Percentiles rank a stretch among this genome's conserved stretches.
These are phyloP conservation scores for Sebastes goodei DNA, from an alignment of 2,797 vertebrate species.

Conservation along the genomic window DNA sequence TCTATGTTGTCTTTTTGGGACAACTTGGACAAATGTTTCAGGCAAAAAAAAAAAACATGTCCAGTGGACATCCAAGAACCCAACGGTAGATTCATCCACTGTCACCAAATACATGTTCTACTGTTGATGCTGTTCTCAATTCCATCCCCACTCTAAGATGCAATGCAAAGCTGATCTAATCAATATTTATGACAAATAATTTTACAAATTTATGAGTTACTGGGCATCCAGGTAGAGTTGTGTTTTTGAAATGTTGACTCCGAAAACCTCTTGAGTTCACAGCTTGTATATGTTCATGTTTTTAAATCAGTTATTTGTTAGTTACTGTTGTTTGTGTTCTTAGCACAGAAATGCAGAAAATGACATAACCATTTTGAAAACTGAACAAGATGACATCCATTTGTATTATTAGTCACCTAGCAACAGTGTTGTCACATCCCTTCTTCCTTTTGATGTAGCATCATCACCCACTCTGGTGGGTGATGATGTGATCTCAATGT, in stretches of 20 bases:
- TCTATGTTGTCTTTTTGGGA: neutral
- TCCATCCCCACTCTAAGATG: neutral
- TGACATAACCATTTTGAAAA: too few species aligned
- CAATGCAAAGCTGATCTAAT: too few species aligned
- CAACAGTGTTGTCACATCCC: too few species aligned
- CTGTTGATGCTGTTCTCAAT: neutral
- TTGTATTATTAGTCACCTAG: neutral
- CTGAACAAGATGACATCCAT: neutral
- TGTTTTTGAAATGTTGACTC: neutral
- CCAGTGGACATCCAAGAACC: neutral
- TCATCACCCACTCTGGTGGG: neutral
- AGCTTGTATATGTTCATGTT: neutral
- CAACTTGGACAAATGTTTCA: neutral
- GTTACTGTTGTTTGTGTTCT: neutral
- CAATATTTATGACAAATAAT: neutral
- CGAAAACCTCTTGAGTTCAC: too few species aligned
- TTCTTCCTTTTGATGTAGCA: neutral
- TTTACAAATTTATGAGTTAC: neutral
- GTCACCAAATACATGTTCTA: neutral
- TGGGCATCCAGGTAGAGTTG: neutral
- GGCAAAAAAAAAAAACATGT: neutral
- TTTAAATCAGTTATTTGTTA: neutral
- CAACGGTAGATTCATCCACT: too few species aligned
- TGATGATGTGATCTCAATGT: too few species aligned
- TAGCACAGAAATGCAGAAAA: neutral